Evolutionary conservation across 2,888 invertebrate genomes (phyloP).

Genomic region (Troides aeacus): DNA sequence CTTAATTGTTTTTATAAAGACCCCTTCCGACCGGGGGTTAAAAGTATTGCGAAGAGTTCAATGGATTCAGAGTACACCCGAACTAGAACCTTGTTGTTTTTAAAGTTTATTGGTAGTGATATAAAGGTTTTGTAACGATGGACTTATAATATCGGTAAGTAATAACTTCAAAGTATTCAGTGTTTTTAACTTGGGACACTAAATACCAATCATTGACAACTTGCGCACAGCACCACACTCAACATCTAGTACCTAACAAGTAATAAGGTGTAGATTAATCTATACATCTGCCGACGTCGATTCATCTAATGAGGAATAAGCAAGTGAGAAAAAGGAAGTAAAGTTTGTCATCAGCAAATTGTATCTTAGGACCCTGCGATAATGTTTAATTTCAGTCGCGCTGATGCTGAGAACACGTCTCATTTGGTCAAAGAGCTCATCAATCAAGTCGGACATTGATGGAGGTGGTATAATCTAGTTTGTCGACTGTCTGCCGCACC

Average conservation of each 20-base stretch:
- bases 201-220: too few relatives aligned
- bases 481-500: conserved; percentile 57
- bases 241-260: background rate
- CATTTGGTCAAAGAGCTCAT: conserved; percentile 60
- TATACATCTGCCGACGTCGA: conserved; percentile 25
- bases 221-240: background rate
- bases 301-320: conserved; percentile 48
- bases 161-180: too few relatives aligned
- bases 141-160: too few relatives aligned
- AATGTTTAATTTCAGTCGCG: conserved; percentile 34
- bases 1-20: too few relatives aligned
- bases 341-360: conserved; percentile 22
- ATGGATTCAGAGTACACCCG: too few relatives aligned
- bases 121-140: too few relatives aligned
- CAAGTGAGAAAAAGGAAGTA: conserved; percentile 42
- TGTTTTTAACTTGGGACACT: too few relatives aligned
- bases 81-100: too few relatives aligned
- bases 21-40: too few relatives aligned
- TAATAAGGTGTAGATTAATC: conserved; percentile 34
- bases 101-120: too few relatives aligned
- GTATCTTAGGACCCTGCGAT: conserved; percentile 22
- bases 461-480: conserved; percentile 70
- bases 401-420: conserved; percentile 34
- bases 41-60: too few relatives aligned
- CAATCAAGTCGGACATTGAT: conserved; percentile 68